A percentile compares a stretch with the other conserved stretches of the same genome.
These are phyloP conservation scores for Petrolisthes manimaculis DNA, from an alignment of 2,888 invertebrate species.

Conservation along the genomic window DNA sequence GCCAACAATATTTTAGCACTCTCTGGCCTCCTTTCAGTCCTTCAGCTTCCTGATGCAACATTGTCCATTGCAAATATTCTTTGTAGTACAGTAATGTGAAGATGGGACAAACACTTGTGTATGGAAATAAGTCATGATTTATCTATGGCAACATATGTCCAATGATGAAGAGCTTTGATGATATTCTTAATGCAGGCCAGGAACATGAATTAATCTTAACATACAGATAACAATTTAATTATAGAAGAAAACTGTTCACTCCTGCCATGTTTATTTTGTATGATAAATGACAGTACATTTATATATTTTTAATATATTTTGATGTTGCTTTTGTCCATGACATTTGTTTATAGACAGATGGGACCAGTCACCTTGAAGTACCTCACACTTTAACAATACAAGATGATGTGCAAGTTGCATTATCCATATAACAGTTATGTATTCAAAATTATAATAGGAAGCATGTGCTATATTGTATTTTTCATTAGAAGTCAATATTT, in stretches of 20 bases:
- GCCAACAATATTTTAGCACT: not conserved
- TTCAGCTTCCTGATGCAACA: slow-evolving; percentile 30
- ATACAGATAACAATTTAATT: not conserved
- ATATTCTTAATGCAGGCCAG: slow-evolving; percentile 8
- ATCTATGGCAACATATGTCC: slow-evolving; percentile 38
- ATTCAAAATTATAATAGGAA: too few species aligned
- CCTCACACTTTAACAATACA: not conserved
- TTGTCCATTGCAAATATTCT: slow-evolving; percentile 24
- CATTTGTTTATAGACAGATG: slow-evolving; percentile 16
- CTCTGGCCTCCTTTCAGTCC: slow-evolving; percentile 32
- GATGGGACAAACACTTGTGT: not conserved
- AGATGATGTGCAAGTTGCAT: too few species aligned
- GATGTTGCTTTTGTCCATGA: slow-evolving; percentile 29
- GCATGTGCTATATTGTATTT: too few species aligned
- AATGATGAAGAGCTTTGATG: slow-evolving; percentile 33
- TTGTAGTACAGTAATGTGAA: slow-evolving; percentile 21
- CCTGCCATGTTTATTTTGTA: slow-evolving; percentile 31
- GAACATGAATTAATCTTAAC: not conserved
- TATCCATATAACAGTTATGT: too few species aligned
- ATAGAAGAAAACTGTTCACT: slow-evolving; percentile 11
- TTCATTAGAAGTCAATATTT: too few species aligned
- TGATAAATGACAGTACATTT: slow-evolving; percentile 27
- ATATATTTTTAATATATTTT: slow-evolving; percentile 26
- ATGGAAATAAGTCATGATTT: not conserved
- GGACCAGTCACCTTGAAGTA: slow-evolving; percentile 14